These are phyloP conservation scores for Sparus aurata DNA, from an alignment of 2,797 vertebrate genomes.

Conservation along the genomic window DNA sequence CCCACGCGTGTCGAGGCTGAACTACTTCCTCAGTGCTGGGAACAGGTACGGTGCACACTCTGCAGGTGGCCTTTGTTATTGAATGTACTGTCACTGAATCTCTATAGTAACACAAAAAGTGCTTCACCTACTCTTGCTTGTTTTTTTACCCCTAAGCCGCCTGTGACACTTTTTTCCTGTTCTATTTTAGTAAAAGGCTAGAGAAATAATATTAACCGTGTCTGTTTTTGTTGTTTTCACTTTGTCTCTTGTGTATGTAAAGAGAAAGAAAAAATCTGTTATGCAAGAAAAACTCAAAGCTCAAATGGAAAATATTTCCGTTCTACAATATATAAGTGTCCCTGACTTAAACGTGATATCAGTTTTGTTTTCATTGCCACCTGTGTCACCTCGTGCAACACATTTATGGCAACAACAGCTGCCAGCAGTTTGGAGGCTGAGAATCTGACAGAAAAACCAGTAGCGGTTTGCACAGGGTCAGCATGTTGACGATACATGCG, in stretches of 20 bases:
- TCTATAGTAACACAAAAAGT: background rate
- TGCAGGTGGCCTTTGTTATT: constrained; percentile 18
- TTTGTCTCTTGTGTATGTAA: background rate
- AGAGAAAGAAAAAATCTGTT: background rate
- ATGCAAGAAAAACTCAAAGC: background rate
- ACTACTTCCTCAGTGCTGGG: constrained; percentile 98
- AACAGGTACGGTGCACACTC: constrained; percentile 88
- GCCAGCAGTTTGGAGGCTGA: constrained; percentile 71
- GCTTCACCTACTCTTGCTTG: background rate
- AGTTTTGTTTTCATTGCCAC: constrained; percentile 68
- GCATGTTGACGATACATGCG: constrained; percentile 72
- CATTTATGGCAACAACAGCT: constrained; percentile 62
- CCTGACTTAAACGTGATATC: constrained; percentile 52
- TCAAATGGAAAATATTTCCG: background rate
- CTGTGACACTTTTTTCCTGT: constrained; percentile 1
- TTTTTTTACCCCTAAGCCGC: background rate
- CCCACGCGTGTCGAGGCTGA: constrained; percentile 98
- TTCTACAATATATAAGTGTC: constrained; percentile 4
- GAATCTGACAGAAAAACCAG: constrained; percentile 76
- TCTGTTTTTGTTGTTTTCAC: background rate
- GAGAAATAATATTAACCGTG: background rate
- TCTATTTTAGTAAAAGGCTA: constrained; percentile 1
- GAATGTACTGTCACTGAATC: background rate
- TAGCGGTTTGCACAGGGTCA: constrained; percentile 80
- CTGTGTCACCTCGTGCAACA: constrained; percentile 48